Evolutionary conservation across 2,113 vertebrate species (phyloP).

Genomic region (Dicrurus megarhynchus): DNA sequence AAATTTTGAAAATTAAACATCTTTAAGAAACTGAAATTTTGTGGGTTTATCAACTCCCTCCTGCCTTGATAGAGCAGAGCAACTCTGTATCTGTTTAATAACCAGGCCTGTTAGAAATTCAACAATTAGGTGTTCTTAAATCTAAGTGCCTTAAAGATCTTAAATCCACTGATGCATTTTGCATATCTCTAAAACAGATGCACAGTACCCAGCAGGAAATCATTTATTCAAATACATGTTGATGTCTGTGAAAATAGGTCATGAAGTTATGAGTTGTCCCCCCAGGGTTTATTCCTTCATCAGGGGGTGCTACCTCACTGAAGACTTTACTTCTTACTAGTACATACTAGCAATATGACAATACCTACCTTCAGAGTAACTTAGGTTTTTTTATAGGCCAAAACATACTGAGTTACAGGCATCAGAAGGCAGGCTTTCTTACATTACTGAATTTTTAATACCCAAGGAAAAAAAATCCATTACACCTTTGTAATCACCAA

Average conservation of each 20-base stretch:
- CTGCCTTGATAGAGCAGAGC: not conserved
- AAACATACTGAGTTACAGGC: not conserved
- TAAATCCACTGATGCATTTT: not conserved
- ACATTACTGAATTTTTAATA: not conserved
- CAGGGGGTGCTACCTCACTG: not conserved
- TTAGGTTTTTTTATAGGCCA: not conserved
- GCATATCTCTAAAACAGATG: not conserved
- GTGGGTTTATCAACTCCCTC: not conserved
- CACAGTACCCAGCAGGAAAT: not conserved
- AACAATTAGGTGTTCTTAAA: not conserved
- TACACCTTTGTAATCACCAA: not conserved
- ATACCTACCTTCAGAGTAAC: not conserved
- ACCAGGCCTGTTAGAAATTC: not conserved
- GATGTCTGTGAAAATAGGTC: not conserved
- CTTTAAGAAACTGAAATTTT: not conserved
- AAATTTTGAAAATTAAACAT: not conserved
- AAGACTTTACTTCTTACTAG: not conserved
- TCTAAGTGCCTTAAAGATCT: not conserved
- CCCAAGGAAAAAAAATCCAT: not conserved
- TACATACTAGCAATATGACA: not conserved
- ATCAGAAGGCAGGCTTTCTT: not conserved
- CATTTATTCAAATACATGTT: not conserved
- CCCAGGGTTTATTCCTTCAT: not conserved
- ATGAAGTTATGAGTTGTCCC: not conserved
- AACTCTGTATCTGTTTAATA: not conserved